Evolutionary conservation across 1,140 invertebrate genomes (phyloP), one percentile per base, ranked within the genome.

Genomic region (Steinernema feltiae): DNA sequence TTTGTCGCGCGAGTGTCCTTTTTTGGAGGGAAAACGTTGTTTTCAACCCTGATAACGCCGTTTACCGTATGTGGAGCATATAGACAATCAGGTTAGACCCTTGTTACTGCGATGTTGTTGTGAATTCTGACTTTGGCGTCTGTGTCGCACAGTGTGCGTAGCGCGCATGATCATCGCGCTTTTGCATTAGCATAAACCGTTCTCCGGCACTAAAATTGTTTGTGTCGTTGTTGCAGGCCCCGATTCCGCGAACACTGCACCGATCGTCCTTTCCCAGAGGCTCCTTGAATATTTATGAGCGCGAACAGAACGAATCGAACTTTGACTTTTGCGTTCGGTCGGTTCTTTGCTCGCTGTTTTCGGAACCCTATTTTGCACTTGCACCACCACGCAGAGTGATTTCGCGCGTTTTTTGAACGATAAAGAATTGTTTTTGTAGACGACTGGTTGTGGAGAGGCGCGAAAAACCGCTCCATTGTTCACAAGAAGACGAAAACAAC

Each of bases 191-290:
- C n/a, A n/a, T n/a, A n/a, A n/a, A n/a, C n/a, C n/a, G n/a, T n/a
- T n/a, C n/a, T n/a, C n/a, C n/a, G n/a, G n/a, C n/a, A n/a, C n/a
- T n/a, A n/a, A n/a, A n/a, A n/a, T n/a, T n/a, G n/a, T n/a, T n/a
- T n/a, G n/a, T n/a, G n/a, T n/a, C n/a, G n/a, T n/a, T n/a, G n/a
- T n/a, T n/a, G n/a, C n/a, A n/a, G n/a, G n/a, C n/a, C n/a, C n/a
- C n/a, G n/a, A n/a, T n/a, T n/a, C n/a, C n/a, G n/a, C n/a, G n/a
- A n/a, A n/a, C n/a, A n/a, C n/a, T n/a, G n/a, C n/a, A n/a, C n/a
- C n/a, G n/a, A n/a, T n/a, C n/a, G n/a, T n/a, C n/a, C 53, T 63
- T 63, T 63, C 53, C 53, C 53, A 63, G 53, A 63, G 53, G 24
- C 3, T 7, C 7, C 24, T 63, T 63, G 3, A 3, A 17, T 63